Evolutionary conservation across 2,113 vertebrate species (phyloP).

Genomic region (Xerus inauris): DNA sequence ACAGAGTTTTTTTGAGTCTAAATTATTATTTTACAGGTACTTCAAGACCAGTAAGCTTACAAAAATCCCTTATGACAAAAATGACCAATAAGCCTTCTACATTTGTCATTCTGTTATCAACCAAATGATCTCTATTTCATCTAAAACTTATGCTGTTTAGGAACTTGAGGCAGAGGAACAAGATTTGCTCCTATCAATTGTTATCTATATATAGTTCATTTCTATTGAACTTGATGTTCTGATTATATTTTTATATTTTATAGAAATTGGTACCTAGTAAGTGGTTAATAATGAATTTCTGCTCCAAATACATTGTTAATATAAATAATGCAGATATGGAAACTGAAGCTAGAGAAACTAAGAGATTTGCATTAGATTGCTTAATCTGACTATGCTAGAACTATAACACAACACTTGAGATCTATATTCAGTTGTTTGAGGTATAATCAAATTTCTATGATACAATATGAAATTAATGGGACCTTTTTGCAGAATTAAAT

Average conservation of each 20-base stretch:
- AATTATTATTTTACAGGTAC: neutral
- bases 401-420: neutral
- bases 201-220: neutral
- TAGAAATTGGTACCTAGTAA: neutral
- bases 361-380: neutral
- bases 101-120: neutral
- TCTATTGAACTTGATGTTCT: neutral
- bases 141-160: neutral
- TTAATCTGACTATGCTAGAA: neutral
- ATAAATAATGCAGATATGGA: neutral
- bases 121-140: neutral
- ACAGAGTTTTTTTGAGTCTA: too few relatives aligned
- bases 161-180: neutral
- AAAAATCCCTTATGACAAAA: neutral
- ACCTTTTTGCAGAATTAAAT: neutral
- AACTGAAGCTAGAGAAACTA: neutral
- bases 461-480: neutral
- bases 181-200: too few relatives aligned
- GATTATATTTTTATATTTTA: neutral
- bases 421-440: neutral
- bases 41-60: neutral
- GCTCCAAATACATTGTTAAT: neutral
- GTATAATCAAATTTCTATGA: neutral
- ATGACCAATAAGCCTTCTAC: neutral
- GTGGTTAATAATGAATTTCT: neutral